Evolutionary conservation across 2,888 invertebrate genomes (phyloP).

Genomic region (Dasypolia templi): DNA sequence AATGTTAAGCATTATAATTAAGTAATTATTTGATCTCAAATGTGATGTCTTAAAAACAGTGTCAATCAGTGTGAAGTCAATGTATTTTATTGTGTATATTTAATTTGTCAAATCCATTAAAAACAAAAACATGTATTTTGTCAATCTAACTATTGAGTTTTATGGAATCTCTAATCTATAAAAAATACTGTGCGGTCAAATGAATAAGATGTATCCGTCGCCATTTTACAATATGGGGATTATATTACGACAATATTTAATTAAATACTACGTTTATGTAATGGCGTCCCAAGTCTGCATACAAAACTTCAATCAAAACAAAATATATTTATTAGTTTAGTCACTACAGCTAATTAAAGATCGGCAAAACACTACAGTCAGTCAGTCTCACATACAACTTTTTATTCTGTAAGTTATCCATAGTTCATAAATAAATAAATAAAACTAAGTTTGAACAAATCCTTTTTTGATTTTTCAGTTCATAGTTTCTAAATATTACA

Average conservation of each 20-base stretch:
- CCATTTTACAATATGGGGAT: not conserved
- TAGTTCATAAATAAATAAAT: too few species aligned
- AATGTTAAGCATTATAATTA: conserved; percentile 32
- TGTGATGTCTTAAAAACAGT: conserved; percentile 32
- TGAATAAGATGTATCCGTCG: not conserved
- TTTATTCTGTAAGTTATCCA: too few species aligned
- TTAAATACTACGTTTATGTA: too few species aligned
- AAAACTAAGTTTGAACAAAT: too few species aligned
- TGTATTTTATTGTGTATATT: conserved; percentile 38
- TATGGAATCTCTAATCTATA: not conserved
- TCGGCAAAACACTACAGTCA: too few species aligned
- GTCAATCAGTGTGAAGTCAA: conserved; percentile 31
- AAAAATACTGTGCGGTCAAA: not conserved
- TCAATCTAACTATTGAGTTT: conserved; percentile 7
- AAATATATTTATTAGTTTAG: too few species aligned
- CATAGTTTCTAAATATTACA: too few species aligned
- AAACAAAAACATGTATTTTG: conserved; percentile 7
- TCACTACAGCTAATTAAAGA: too few species aligned
- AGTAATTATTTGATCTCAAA: conserved; percentile 46
- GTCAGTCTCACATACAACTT: too few species aligned
- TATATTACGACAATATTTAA: not conserved
- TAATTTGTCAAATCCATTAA: not conserved
- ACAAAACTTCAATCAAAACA: too few species aligned
- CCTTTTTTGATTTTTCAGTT: too few species aligned
- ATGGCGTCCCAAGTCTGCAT: too few species aligned